These are phyloP conservation scores for Diogma glabrata DNA, from an alignment of 2,888 invertebrate species.

Conservation along the genomic window DNA sequence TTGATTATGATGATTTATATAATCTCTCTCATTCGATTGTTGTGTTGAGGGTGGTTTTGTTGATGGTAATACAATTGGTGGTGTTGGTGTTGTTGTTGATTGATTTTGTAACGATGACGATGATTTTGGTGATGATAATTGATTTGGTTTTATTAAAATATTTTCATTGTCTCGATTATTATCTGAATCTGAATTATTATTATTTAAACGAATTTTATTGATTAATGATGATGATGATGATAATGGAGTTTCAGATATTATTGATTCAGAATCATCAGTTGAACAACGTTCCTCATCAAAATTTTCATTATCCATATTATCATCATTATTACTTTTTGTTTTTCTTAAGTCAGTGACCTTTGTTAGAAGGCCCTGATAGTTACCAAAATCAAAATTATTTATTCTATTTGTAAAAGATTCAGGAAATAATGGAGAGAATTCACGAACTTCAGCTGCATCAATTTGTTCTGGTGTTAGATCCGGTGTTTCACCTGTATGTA, in stretches of 20 bases:
- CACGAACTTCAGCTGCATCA: slow-evolving; percentile 71
- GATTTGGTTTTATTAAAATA: slow-evolving; percentile 5
- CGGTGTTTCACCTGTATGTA: slow-evolving; percentile 84
- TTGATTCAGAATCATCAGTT: slow-evolving; percentile 3
- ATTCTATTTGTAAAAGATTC: slow-evolving; percentile 23
- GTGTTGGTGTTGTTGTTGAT: slow-evolving; percentile 7
- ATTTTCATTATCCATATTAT: slow-evolving; percentile 35
- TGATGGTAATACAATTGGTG: not conserved
- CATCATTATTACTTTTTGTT: slow-evolving; percentile 31
- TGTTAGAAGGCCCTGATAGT: slow-evolving; percentile 4
- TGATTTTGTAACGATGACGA: too few relatives aligned
- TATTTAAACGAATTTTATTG: slow-evolving; percentile 2
- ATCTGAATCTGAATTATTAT: slow-evolving; percentile 4
- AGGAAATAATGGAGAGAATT: slow-evolving; percentile 47
- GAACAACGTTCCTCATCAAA: slow-evolving; percentile 29
- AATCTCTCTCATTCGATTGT: too few relatives aligned
- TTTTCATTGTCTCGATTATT: slow-evolving; percentile 2
- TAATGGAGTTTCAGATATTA: not conserved
- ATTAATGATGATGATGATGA: not conserved
- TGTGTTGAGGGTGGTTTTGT: slow-evolving; percentile 2
- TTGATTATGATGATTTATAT: too few relatives aligned
- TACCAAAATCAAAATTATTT: slow-evolving; percentile 8
- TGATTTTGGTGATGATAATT: slow-evolving; percentile 3
- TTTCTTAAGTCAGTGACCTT: slow-evolving; percentile 6
- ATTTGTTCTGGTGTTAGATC: slow-evolving; percentile 77